Base-by-base conservation (phyloP, 2,797 vertebrate species). In the Galagoides demidoff region DNA sequence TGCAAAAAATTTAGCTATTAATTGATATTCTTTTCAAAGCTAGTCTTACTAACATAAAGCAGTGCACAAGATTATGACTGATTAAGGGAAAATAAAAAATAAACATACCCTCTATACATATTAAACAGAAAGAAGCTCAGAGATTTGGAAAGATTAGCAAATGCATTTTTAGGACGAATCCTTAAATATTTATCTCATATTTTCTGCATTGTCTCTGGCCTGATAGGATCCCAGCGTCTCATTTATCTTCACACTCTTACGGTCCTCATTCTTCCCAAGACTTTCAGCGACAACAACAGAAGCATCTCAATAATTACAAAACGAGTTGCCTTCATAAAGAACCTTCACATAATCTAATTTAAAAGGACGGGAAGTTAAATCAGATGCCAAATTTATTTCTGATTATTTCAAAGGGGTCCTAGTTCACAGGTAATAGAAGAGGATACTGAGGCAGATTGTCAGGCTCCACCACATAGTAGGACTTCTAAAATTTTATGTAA, bases 91-190 rank as follows among this genome's bases (percentile, higher is more conserved):
- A 71, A 34, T 39, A 55, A 61, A 68, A 92, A 78, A 82, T 37
- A 27, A 17, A 74, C 81, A 52, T 68, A 73, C 2, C 14, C 17
- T 37, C 11, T 64, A 71, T 45, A 31, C 20, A 52, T 6, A 61
- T 66, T 61, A 74, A 84, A 43, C 37, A 74, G 3, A 92, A 20
- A 59, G 6, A 74, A 59, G 55, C 20, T 39, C 20, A 52, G 19
- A 61, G 6, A 43, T 85, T 86, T 84, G 34, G 77, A 83, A 81
- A 70, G 5, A 17, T 61, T 83, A 92, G 61, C 39, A 89, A 43
- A 82, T 31, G 5, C 34, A 73, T 34, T 85, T 14, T 89, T 49
- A 37, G 8, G 11, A 63, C 85, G 29, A 13, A 59, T 66, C 3
- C 19, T 77, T 20, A 23, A 7, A n/a, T 66, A 61, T 71, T 77